These are phyloP conservation scores for Premnoplex brunnescens DNA, from an alignment of 2,797 vertebrate genomes.

Conservation along the genomic window DNA sequence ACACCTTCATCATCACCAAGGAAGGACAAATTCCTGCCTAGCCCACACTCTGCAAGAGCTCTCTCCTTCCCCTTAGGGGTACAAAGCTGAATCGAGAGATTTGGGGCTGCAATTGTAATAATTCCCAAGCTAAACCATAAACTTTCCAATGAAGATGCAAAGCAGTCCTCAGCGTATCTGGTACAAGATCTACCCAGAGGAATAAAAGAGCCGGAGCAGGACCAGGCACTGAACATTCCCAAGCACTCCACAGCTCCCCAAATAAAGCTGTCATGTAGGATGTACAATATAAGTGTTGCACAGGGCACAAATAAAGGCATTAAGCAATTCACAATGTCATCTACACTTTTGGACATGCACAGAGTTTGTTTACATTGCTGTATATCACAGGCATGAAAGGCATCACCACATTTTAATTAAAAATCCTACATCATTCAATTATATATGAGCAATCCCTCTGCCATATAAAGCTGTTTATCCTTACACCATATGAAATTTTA, in stretches of 20 bases:
- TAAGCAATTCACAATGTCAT: not conserved
- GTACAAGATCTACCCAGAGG: not conserved
- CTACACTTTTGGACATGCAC: not conserved
- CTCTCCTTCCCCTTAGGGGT: not conserved
- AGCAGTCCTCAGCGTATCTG: not conserved
- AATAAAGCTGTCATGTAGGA: not conserved
- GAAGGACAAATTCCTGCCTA: not conserved
- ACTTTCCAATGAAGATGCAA: not conserved
- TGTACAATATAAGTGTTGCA: not conserved
- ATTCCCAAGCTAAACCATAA: not conserved
- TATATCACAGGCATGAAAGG: slow-evolving; percentile 2
- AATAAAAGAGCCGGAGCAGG: not conserved
- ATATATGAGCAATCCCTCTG: not conserved
- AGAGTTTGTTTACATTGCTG: not conserved
- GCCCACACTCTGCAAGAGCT: not conserved
- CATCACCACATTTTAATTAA: slow-evolving; percentile 19
- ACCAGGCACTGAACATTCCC: not conserved
- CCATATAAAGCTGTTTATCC: not conserved
- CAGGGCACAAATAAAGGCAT: not conserved
- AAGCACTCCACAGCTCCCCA: not conserved
- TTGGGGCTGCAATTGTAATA: not conserved
- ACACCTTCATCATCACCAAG: not conserved
- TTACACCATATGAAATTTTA: not conserved
- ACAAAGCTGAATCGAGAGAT: not conserved
- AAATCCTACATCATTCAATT: slow-evolving; percentile 1